A percentile compares a stretch with the other conserved stretches of the same genome.
Evolutionary conservation across 2,888 invertebrate species (phyloP).

Genomic region (Perizoma affinitatum): DNA sequence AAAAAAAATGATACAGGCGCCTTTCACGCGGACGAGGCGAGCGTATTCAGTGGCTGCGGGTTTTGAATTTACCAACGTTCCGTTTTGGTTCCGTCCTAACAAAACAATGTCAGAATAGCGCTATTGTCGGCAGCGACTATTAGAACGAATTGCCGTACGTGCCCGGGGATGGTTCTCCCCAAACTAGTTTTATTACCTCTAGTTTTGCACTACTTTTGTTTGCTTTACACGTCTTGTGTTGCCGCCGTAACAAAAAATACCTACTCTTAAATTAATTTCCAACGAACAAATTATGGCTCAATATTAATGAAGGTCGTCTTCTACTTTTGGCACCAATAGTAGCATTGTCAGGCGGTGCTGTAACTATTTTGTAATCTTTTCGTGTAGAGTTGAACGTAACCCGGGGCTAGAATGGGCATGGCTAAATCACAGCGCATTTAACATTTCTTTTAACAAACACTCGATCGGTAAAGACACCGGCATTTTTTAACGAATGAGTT

Average conservation of each 20-base stretch:
- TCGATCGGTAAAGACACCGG: conserved; percentile 47
- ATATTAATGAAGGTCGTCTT: no score
- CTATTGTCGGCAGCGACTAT: conserved; percentile 73
- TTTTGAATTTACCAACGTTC: conserved; percentile 69
- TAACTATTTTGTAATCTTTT: no score
- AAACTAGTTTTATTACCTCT: conserved; percentile 68
- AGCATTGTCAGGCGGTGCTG: no score
- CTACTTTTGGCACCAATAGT: no score
- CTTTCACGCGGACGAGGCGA: conserved; percentile 40
- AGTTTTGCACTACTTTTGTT: conserved; percentile 71
- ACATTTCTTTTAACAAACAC: conserved; percentile 41
- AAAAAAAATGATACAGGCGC: conserved; percentile 62
- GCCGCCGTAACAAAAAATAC: conserved; percentile 35
- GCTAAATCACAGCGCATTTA: conserved; percentile 41
- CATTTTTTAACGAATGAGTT: conserved; percentile 52
- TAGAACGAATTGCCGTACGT: conserved; percentile 78
- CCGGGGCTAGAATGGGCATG: conserved; percentile 52
- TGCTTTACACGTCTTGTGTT: conserved; percentile 63
- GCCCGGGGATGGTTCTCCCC: conserved; percentile 59
- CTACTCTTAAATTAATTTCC: no score
- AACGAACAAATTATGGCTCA: no score
- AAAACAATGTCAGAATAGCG: conserved; percentile 71
- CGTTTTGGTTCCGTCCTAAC: conserved; percentile 69
- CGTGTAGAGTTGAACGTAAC: no score
- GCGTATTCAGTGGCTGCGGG: conserved; percentile 50